phyloP scores from a whole-genome alignment of 1,140 invertebrate species.

The Mya arenaria region DNA sequence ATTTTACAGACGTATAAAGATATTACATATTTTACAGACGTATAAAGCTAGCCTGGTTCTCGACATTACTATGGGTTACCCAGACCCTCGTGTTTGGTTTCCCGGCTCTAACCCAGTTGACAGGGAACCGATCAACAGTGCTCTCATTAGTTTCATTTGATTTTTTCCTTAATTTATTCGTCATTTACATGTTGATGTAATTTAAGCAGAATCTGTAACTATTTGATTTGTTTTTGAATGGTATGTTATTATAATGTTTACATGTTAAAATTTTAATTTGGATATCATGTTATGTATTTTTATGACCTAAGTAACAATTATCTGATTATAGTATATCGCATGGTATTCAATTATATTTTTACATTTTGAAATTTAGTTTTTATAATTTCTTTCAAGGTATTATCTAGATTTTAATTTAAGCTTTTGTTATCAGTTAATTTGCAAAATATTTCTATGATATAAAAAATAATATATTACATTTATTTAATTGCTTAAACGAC shows the following conservation, averaged over 20 bases:
- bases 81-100: constrained; percentile 66
- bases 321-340: background rate
- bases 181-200: background rate
- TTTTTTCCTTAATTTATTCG: background rate
- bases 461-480: too few relatives aligned
- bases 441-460: too few relatives aligned
- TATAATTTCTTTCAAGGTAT: too few relatives aligned
- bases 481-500: too few relatives aligned
- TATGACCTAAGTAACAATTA: background rate
- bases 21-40: constrained; percentile 49
- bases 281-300: background rate
- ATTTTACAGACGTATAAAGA: background rate
- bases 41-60: constrained; percentile 39
- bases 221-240: background rate
- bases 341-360: background rate
- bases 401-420: too few relatives aligned
- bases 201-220: too few relatives aligned
- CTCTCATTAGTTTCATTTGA: background rate
- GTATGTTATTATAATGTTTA: background rate
- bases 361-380: too few relatives aligned
- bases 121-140: constrained; percentile 21
- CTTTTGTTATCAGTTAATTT: too few relatives aligned
- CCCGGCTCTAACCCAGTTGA: constrained; percentile 56
- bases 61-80: constrained; percentile 62
- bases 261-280: background rate